These are phyloP conservation scores for Myrmecophaga tridactyla DNA, from an alignment of 2,113 vertebrate species.

Conservation along the genomic window DNA sequence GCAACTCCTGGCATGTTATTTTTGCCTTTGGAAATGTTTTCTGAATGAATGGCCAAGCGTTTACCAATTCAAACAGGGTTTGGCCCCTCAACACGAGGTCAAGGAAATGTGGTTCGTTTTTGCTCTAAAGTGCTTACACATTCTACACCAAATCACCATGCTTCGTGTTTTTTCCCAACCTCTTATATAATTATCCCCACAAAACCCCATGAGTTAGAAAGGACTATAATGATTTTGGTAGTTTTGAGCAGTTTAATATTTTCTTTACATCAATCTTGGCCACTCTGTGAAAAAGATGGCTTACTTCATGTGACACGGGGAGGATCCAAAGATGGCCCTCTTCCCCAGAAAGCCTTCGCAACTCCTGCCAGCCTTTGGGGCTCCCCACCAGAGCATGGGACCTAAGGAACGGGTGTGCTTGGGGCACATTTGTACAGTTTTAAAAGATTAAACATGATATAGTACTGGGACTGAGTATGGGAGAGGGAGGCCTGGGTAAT, in stretches of 20 bases:
- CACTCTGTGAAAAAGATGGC: neutral
- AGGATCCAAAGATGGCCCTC: neutral
- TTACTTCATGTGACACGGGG: neutral
- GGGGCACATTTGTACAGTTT: conserved; percentile 46
- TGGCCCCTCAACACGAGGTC: conserved; percentile 59
- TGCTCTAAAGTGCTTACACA: conserved; percentile 48
- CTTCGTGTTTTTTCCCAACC: neutral
- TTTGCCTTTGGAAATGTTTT: conserved; percentile 59
- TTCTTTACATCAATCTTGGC: conserved; percentile 7
- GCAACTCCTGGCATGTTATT: neutral
- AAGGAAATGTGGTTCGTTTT: conserved; percentile 47
- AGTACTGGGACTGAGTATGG: conserved; percentile 56
- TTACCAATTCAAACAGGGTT: conserved; percentile 41
- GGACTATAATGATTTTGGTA: neutral
- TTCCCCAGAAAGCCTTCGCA: conserved; percentile 39
- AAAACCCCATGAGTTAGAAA: conserved; percentile 20
- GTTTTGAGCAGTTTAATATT: conserved; percentile 24
- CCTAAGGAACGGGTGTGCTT: conserved; percentile 14
- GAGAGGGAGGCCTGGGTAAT: conserved; percentile 70
- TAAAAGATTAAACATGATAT: conserved; percentile 65
- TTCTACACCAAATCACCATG: neutral
- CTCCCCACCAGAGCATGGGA: neutral
- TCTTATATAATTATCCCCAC: conserved; percentile 53
- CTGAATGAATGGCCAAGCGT: conserved; percentile 37
- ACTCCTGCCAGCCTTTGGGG: neutral